Evolutionary conservation across 2,797 vertebrate genomes (phyloP), one percentile per base, ranked within the genome.

Genomic region (Naso thynnoides): DNA sequence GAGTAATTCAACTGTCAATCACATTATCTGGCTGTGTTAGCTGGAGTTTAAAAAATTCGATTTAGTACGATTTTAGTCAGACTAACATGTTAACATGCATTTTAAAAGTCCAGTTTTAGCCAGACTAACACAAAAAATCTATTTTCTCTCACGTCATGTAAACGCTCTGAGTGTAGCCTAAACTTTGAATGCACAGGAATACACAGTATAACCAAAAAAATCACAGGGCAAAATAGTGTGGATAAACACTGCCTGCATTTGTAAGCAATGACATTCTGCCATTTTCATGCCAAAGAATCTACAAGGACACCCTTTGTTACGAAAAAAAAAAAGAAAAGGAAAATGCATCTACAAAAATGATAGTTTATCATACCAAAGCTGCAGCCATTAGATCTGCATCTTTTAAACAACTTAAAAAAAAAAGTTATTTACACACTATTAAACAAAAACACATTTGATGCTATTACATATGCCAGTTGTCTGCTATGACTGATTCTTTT

Each of bases 201-300:
- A 49, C 16, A 49, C 44, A 55, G 56, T 57, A 58, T 71, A 83
- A 84, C 69, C 54, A 36, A 58, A 77, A 70, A 66, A 89, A 61
- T 70, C 31, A 18, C 78, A 86, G 69, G 80, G 63, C 31, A 49
- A 66, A 76, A 70, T 27, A 76, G 38, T 36, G 27, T 2, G 23
- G 8, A 31, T 70, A 76, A 75, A 83, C 21, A 72, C 76, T 70
- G 64, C 76, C 48, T 63, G 14, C 60, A 45, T 50, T 47, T 56
- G 53, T 63, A 67, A 70, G 26, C 44, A 57, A 29, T 57, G 42
- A 38, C 11, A 74, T 18, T 23, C 7, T 29, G 41, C 2, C 6
- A 24, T 58, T 54, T 21, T 53, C 49, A 39, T 64, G 24, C 13
- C n/a, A 64, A 24, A 19, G 49, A 31, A 24, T 62, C 29, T 13